Conservation (phyloP, 2,797 vertebrate genomes). For the Melanogrammus aeglefinus region DNA sequence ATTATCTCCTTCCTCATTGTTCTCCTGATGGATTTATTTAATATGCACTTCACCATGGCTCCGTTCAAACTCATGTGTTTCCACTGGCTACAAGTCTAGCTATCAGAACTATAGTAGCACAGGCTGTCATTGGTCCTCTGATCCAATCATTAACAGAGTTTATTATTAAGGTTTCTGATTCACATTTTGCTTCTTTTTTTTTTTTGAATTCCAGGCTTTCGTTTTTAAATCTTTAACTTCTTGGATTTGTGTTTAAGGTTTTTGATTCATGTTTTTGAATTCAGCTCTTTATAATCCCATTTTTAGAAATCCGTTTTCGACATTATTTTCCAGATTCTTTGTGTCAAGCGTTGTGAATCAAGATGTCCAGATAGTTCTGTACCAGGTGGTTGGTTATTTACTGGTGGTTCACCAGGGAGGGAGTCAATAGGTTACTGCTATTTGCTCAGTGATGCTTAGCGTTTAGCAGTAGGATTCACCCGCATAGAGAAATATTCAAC, state of each 20-base stretch:
- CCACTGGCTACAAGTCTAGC: not conserved
- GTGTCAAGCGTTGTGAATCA: too few relatives aligned
- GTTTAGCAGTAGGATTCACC: not conserved
- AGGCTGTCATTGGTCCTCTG: not conserved
- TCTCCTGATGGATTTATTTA: slow-evolving; percentile 10
- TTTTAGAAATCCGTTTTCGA: too few relatives aligned
- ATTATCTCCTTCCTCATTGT: slow-evolving; percentile 16
- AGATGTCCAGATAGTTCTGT: not conserved
- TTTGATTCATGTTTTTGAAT: too few relatives aligned
- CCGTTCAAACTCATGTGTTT: not conserved
- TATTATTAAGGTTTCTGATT: not conserved
- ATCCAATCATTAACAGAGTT: not conserved
- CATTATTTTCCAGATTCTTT: too few relatives aligned
- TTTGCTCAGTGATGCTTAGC: too few relatives aligned
- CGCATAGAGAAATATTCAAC: not conserved
- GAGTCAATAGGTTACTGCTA: not conserved
- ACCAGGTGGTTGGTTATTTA: not conserved
- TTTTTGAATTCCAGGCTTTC: not conserved
- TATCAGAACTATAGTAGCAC: not conserved
- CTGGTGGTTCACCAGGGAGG: not conserved
- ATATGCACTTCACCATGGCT: not conserved
- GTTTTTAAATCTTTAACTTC: not conserved
- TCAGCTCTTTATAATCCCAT: too few relatives aligned
- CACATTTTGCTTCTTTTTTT: not conserved
- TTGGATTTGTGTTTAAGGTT: too few relatives aligned